A percentile compares a stretch with the other conserved stretches of the same genome.
Evolutionary conservation across 2,797 vertebrate species (phyloP).

Genomic region (Chaetophractus vellerosus): DNA sequence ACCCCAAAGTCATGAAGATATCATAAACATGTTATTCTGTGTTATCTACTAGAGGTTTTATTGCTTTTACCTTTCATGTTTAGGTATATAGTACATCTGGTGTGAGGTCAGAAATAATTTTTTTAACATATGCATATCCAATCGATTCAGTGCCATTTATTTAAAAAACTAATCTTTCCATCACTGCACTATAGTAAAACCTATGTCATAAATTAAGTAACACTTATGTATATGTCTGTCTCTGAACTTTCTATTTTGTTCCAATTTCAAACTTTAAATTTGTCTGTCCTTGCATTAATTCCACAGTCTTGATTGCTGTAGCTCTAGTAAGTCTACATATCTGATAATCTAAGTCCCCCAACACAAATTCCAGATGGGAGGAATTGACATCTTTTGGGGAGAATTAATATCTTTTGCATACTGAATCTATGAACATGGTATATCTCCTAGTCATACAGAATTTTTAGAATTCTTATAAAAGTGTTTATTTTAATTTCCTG

Average conservation of each 20-base stretch:
- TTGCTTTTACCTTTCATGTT: background rate
- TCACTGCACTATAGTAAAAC: background rate
- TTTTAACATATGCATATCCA: background rate
- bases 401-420: background rate
- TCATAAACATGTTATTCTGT: background rate
- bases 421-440: background rate
- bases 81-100: background rate
- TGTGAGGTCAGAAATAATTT: background rate
- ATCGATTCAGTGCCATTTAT: background rate
- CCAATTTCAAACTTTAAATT: background rate
- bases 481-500: background rate
- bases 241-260: background rate
- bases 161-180: background rate
- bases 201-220: background rate
- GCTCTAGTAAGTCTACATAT: background rate
- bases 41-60: background rate
- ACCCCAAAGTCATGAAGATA: background rate
- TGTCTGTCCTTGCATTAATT: background rate
- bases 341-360: background rate
- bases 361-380: background rate
- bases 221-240: background rate
- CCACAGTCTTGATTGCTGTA: background rate
- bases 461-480: background rate
- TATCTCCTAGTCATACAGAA: background rate
- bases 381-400: background rate